Percentiles rank a stretch among this genome's conserved stretches.
phyloP scores from a whole-genome alignment of 2,888 invertebrate genomes.

The Lasioglossum leucozonium region DNA sequence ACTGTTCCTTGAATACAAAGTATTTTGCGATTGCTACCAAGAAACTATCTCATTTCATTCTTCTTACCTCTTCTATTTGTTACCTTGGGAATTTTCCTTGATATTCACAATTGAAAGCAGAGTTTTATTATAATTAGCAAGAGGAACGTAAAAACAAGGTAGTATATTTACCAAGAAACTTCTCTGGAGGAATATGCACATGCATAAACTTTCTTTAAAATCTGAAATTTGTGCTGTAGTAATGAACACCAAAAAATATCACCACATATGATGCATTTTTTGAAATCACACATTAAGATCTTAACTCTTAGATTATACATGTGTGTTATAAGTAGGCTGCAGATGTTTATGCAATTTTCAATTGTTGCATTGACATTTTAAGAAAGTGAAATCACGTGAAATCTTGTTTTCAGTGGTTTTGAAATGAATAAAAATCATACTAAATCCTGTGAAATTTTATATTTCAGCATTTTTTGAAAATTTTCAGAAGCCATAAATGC shows the following conservation, averaged over 20 bases:
- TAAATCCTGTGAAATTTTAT: too few species aligned
- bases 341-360: too few species aligned
- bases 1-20: background rate
- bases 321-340: background rate
- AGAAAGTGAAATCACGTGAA: too few species aligned
- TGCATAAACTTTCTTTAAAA: background rate
- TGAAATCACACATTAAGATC: too few species aligned
- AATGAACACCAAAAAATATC: too few species aligned
- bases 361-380: too few species aligned
- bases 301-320: background rate
- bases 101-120: background rate
- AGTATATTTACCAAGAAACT: background rate
- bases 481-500: too few species aligned
- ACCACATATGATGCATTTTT: too few species aligned
- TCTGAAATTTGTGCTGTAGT: too few species aligned
- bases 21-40: background rate
- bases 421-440: too few species aligned
- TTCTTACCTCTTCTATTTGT: background rate
- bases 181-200: background rate
- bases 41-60: slow-evolving; percentile 7
- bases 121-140: background rate
- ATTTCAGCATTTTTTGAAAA: too few species aligned
- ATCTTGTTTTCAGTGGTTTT: too few species aligned
- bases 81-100: background rate
- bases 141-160: background rate